Evolutionary conservation across 53 echinoderm and acorn worm species (phyloP), one percentile per base, ranked within the genome.

Genomic region (Echinometra lucunter): DNA sequence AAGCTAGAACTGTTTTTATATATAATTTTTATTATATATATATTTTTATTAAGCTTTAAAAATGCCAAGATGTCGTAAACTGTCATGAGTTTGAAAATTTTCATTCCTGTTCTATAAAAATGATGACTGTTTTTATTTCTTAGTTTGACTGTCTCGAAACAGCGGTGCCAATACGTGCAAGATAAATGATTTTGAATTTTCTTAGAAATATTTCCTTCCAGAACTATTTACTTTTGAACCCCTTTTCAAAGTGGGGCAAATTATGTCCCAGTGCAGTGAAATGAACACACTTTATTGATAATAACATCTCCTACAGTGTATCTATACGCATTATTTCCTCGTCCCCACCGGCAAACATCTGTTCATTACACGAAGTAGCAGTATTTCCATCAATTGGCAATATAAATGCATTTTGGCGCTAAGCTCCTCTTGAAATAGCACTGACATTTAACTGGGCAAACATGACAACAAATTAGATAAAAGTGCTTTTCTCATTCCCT

Each of bases 391-490:
- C 75, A 18, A 75, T 19, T 38, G 38, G 38, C 40, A 75, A 75
- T 75, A 75, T 75, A 75, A 75, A 75, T 40, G 75, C 17, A 40
- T 75, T 75, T 75, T 37, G 40, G 40, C 18, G 38, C 40, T 38
- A 40, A 75, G 37, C 75, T 6, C 17, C 40, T 18, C 37, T n/a
- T 75, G 10, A 7, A 75, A 75, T 75, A 75, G 75, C 28, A 34
- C 38, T 75, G 75, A 75, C 37, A 38, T 75, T 38, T 40, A 67
- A 40, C 40, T 40, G 1, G 38, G 38, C 75, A 38, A 75, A 17
- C 75, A 75, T 40, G 40, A 38, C 75, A 38, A 37, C 75, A 75
- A 75, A 75, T 75, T 67, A 67, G 67, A 67, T 67, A 67, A 67
- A 75, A 75, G 75, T 38, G 18, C 17, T 17, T 75, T 34, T 75